Percentiles rank a stretch among this genome's conserved stretches.
These are phyloP conservation scores for Brenthis daphne DNA, from an alignment of 2,888 invertebrate species.

Conservation along the genomic window DNA sequence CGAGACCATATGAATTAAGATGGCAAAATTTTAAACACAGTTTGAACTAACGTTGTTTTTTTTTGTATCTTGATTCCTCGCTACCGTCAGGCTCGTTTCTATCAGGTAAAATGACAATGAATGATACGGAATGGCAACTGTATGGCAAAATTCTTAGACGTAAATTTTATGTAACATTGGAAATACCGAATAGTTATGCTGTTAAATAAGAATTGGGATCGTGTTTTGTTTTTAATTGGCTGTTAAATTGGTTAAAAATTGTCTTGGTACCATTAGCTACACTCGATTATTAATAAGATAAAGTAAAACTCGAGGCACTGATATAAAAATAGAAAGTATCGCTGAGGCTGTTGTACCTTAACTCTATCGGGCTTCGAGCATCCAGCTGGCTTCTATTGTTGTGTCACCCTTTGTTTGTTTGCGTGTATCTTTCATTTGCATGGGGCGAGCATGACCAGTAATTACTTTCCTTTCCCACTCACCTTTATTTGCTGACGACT, in stretches of 20 bases:
- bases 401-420: conserved; percentile 76
- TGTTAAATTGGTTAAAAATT: conserved; percentile 43
- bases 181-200: conserved; percentile 66
- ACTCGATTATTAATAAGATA: not conserved
- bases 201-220: conserved; percentile 61
- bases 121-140: conserved; percentile 79
- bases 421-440: conserved; percentile 80
- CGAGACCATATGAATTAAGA: conserved; percentile 28
- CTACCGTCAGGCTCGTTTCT: conserved; percentile 92
- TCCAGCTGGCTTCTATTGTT: conserved; percentile 75
- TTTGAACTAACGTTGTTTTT: conserved; percentile 82
- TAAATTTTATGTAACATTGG: conserved; percentile 65
- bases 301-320: conserved; percentile 41
- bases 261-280: conserved; percentile 1
- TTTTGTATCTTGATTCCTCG: conserved; percentile 84
- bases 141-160: conserved; percentile 78
- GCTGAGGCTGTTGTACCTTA: conserved; percentile 65
- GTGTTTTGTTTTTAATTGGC: conserved; percentile 67
- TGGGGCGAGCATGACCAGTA: conserved; percentile 76
- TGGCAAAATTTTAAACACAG: conserved; percentile 44
- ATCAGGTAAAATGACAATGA: conserved; percentile 87
- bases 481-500: conserved; percentile 38
- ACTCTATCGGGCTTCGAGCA: conserved; percentile 66
- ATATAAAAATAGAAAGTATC: conserved; percentile 62
- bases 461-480: conserved; percentile 63